Evolutionary conservation across 2,888 invertebrate species (phyloP), one percentile per base, ranked within the genome.

Genomic region (Cephus spinipes): DNA sequence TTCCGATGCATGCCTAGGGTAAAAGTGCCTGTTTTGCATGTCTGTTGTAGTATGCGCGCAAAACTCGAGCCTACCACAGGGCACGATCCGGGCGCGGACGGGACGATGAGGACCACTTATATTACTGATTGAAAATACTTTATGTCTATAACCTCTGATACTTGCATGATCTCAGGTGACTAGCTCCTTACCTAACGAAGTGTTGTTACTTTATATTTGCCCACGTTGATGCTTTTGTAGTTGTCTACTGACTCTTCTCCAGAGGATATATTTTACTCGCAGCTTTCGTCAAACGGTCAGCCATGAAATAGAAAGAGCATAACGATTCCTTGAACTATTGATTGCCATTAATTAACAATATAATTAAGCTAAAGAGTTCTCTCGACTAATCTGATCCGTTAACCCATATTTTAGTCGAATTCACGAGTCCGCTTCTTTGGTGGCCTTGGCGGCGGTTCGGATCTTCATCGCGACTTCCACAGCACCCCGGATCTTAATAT

Each of bases 381-480:
- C 23, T 55, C 4, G 15, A 55, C 23, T 55, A 23, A 55, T 4
- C 9, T 55, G 0, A 55, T 55, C 55, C 23, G 55, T 55, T 55
- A 23, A 55, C 0, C 23, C 55, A 23, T 23, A 55, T 88, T 90
- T 11, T 90, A 94, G 94, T 86, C 92, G 77, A 94, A 92, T 91
- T 92, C 93, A 83, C 91, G 92, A 88, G 87, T 92, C 81, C 89
- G 93, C 69, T 94, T 94, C 90, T 92, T 93, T 80, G 92, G 92
- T 76, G 91, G 91, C 55, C 85, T 91, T 23, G 91, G 91, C 71
- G 91, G 91, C 68, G 92, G 92, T 71, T 91, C 90, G 40, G 93
- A 94, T 84, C 93, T 97, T 73, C 96, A 97, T 83, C 94, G 97
- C 79, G 95, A 95, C 85, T 98, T 97, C 93, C 96, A 96, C 88